These are phyloP conservation scores for Mamestra brassicae DNA, from an alignment of 2,888 invertebrate genomes.

Conservation along the genomic window DNA sequence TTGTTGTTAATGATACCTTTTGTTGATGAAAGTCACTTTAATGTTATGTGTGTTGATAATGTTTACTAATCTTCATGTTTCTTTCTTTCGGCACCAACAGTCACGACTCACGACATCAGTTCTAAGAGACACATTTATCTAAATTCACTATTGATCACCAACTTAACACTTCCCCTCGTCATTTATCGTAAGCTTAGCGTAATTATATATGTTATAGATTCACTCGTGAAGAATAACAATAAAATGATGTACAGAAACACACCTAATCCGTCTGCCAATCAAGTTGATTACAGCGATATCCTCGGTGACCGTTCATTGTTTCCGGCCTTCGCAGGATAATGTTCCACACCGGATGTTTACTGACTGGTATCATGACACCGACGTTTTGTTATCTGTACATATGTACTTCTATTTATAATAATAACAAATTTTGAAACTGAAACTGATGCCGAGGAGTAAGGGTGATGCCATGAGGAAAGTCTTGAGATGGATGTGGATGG, in stretches of 20 bases:
- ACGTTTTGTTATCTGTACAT: conserved; percentile 12
- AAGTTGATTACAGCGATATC: conserved; percentile 42
- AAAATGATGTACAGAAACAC: background rate
- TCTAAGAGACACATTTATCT: too few relatives aligned
- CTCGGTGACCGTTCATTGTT: conserved; percentile 46
- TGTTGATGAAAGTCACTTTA: too few relatives aligned
- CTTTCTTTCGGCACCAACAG: too few relatives aligned
- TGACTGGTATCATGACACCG: conserved; percentile 6
- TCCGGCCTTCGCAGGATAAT: conserved; percentile 11
- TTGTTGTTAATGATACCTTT: too few relatives aligned
- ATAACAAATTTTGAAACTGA: background rate
- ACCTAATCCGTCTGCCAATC: conserved; percentile 20
- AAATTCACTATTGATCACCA: too few relatives aligned
- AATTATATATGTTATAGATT: too few relatives aligned
- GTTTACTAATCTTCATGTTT: too few relatives aligned
- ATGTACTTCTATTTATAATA: background rate
- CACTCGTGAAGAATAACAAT: too few relatives aligned
- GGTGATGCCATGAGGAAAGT: background rate
- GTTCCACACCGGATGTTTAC: conserved; percentile 25
- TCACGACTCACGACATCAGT: too few relatives aligned
- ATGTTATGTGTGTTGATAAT: too few relatives aligned
- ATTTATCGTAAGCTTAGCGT: too few relatives aligned
- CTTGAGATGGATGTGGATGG: background rate
- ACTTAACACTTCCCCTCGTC: too few relatives aligned
- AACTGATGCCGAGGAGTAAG: background rate